Conservation (phyloP, 2,113 vertebrate genomes). For the Clinocottus analis region DNA sequence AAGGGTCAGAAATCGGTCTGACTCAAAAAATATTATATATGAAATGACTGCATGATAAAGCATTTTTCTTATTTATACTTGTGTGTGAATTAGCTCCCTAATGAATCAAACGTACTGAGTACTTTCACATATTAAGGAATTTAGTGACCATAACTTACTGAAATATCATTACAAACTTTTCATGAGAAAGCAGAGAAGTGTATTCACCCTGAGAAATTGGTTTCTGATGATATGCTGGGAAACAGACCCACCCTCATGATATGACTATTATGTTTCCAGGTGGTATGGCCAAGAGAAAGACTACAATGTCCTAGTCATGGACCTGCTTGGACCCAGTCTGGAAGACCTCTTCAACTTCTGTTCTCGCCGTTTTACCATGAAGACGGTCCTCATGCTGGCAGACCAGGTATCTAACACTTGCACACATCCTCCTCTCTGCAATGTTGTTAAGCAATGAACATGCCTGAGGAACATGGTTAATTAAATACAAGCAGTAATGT, state of each 20-base stretch:
- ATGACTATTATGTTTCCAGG: slow-evolving; percentile 79
- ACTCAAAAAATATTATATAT: no score
- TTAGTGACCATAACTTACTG: no score
- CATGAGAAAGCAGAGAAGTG: not conserved
- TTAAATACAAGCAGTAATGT: not conserved
- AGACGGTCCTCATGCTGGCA: slow-evolving; percentile 99
- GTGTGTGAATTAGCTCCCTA: no score
- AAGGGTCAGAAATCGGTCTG: no score
- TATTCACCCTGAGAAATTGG: not conserved
- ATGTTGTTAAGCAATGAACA: not conserved
- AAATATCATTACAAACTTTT: not conserved
- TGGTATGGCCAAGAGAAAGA: slow-evolving; percentile 99
- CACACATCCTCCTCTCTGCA: rapidly evolving
- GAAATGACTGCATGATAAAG: no score
- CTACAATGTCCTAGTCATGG: slow-evolving; percentile 99
- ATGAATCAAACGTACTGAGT: no score
- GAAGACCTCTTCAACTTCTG: slow-evolving; percentile 99
- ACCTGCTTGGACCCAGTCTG: slow-evolving; percentile 97
- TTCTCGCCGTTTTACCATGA: slow-evolving; percentile 99
- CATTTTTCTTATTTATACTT: no score
- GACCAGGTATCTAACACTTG: slow-evolving; percentile 89
- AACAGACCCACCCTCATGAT: not conserved
- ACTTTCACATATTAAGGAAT: no score
- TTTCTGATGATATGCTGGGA: not conserved
- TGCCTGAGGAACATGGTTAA: not conserved